Percentiles rank a stretch among this genome's conserved stretches.
Conservation (phyloP, 2,888 invertebrate species). For the Rhodophaea formosa region DNA sequence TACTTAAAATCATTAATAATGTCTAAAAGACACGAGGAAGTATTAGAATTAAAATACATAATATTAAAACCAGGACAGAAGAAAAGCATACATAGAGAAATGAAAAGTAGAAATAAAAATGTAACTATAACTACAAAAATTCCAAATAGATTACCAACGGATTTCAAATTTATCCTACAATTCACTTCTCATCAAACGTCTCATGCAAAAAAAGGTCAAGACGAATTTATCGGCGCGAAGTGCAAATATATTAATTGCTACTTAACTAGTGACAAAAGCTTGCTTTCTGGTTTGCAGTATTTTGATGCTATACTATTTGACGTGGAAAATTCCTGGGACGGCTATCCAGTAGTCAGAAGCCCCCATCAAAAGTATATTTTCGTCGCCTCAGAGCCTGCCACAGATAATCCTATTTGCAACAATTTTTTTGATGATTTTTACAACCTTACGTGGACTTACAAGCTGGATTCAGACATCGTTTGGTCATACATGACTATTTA, state of each 20-base stretch:
- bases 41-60: constrained; percentile 50
- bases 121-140: constrained; percentile 33
- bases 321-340: constrained; percentile 58
- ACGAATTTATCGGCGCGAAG: constrained; percentile 46
- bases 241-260: constrained; percentile 70
- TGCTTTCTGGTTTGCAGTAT: constrained; percentile 49
- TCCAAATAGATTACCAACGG: constrained; percentile 47
- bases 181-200: constrained; percentile 48
- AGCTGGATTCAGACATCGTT: constrained; percentile 56
- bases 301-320: constrained; percentile 80
- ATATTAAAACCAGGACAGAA: constrained; percentile 31
- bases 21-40: constrained; percentile 28
- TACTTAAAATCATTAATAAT: constrained; percentile 39
- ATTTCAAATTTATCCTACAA: constrained; percentile 58
- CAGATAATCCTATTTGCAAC: constrained; percentile 50
- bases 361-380: constrained; percentile 74
- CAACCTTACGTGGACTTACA: constrained; percentile 65
- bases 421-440: constrained; percentile 48
- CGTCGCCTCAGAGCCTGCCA: constrained; percentile 54
- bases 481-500: constrained; percentile 48
- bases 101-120: constrained; percentile 38
- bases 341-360: constrained; percentile 46
- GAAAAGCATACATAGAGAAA: constrained; percentile 36
- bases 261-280: constrained; percentile 53
- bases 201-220: constrained; percentile 44